Base-by-base conservation (phyloP, 2,113 vertebrate species). In the Marmota flaviventris region DNA sequence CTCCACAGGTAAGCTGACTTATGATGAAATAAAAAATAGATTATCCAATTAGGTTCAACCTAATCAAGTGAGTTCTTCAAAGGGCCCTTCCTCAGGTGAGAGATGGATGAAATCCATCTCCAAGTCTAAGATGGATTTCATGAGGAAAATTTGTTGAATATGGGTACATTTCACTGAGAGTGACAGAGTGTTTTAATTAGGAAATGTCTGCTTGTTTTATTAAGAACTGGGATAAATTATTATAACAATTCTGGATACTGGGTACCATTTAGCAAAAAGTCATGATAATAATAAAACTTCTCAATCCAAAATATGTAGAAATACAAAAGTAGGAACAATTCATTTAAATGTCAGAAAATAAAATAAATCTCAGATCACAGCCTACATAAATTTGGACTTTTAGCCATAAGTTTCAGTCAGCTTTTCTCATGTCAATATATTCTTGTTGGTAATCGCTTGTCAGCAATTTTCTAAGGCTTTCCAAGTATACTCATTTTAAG, bases 151-250 rank as follows among this genome's bases (percentile, higher is more conserved):
- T 87, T n/a, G 91, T 91, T 90, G 48, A 94, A 91, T 39, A 37
- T 32, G 7, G 22, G 27, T 63, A 63, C 61, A 72, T 87, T 98
- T 96, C 72, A 85, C 61, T 65, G 84, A 86, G 24, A 39, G 79
- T 97, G 42, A 93, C 22, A 82, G 32, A 85, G 20, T 93, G 1
- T 76, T 96, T 97, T 97, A 97, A 88, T 61, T 42, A 96, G 69
- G 82, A 97, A 98, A 97, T 85, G 27, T 29, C 95, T 42, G 39
- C 39, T 86, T 93, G 8, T 4, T 93, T 98, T 97, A 96, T 90
- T 86, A 92, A 91, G 96, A 96, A 95, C 27, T 45, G 56, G 20
- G 24, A 84, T 77, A 85, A 98, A 93, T 96, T 14, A 81, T 63
- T 85, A 8, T 45, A 96, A 79, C 1, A 93, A 56, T 83, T 91